phyloP scores from a whole-genome alignment of 2,113 vertebrate species.

The Colistium nudipinnis region DNA sequence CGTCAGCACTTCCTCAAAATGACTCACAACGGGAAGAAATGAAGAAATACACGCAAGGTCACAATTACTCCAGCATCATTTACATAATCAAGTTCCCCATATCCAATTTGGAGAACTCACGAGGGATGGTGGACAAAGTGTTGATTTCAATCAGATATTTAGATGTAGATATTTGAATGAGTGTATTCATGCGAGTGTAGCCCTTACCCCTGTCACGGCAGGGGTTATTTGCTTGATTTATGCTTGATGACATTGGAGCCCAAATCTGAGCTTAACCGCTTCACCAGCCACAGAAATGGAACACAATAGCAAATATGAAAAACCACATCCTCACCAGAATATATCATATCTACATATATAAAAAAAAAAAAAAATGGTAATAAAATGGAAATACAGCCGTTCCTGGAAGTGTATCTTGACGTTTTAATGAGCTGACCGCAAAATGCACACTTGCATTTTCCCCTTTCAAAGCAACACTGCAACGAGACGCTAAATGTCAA shows the following conservation, averaged over 20 bases:
- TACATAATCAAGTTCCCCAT: slow-evolving; percentile 53
- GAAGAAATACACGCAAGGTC: slow-evolving; percentile 52
- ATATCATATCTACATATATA: neutral
- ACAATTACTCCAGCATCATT: slow-evolving; percentile 41
- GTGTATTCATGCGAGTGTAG: too few species aligned
- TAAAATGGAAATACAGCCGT: slow-evolving; percentile 25
- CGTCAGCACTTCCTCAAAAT: slow-evolving; percentile 73
- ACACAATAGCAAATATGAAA: neutral
- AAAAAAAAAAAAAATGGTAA: neutral
- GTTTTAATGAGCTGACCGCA: slow-evolving; percentile 46
- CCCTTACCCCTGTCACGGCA: too few species aligned
- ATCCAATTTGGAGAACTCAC: neutral
- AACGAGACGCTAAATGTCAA: slow-evolving; percentile 43
- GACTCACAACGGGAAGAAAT: slow-evolving; percentile 40
- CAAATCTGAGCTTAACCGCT: neutral
- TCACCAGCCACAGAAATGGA: neutral
- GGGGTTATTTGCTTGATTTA: too few species aligned
- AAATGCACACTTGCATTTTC: slow-evolving; percentile 71
- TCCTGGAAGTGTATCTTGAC: slow-evolving; percentile 66
- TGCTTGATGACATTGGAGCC: slow-evolving; percentile 1
- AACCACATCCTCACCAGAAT: neutral
- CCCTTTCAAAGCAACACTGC: slow-evolving; percentile 63
- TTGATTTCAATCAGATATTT: neutral
- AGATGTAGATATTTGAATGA: neutral
- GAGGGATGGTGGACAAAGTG: neutral